Evolutionary conservation across 2,113 vertebrate genomes (phyloP).

Genomic region (Galbula dea): DNA sequence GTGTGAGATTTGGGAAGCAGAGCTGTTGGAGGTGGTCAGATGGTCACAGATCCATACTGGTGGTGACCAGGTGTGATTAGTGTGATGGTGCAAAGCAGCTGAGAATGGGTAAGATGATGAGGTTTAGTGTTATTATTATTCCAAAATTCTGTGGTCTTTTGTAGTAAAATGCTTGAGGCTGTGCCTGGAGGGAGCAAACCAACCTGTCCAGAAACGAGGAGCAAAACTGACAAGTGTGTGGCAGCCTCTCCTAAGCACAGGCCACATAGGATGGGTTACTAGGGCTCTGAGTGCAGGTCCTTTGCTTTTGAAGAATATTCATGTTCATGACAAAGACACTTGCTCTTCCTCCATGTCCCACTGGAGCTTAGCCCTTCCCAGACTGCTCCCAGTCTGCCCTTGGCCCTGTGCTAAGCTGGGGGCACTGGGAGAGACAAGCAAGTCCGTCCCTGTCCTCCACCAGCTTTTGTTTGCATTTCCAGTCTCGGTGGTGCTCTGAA

Average conservation of each 20-base stretch:
- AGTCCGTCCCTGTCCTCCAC: background rate
- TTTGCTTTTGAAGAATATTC: background rate
- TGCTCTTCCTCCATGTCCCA: rapidly evolving
- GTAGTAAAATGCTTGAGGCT: background rate
- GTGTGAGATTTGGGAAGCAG: background rate
- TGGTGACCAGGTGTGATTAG: background rate
- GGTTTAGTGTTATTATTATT: background rate
- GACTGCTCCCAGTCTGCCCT: background rate
- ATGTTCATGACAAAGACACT: background rate
- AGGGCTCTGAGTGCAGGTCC: too few relatives aligned
- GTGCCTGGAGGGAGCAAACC: background rate
- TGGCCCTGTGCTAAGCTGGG: background rate
- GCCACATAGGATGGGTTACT: background rate
- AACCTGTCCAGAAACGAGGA: background rate
- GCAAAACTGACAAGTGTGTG: background rate
- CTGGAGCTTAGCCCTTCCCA: background rate
- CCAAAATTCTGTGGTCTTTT: background rate
- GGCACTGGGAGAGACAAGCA: background rate
- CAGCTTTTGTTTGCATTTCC: background rate
- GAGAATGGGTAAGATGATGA: background rate
- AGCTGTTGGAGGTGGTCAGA: background rate
- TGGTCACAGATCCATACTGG: rapidly evolving
- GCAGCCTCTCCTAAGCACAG: background rate
- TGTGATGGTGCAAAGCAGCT: background rate
- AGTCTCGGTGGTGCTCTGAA: rapidly evolving